These are phyloP conservation scores for Epicauta chinensis DNA, from an alignment of 1,140 invertebrate species.

Conservation along the genomic window DNA sequence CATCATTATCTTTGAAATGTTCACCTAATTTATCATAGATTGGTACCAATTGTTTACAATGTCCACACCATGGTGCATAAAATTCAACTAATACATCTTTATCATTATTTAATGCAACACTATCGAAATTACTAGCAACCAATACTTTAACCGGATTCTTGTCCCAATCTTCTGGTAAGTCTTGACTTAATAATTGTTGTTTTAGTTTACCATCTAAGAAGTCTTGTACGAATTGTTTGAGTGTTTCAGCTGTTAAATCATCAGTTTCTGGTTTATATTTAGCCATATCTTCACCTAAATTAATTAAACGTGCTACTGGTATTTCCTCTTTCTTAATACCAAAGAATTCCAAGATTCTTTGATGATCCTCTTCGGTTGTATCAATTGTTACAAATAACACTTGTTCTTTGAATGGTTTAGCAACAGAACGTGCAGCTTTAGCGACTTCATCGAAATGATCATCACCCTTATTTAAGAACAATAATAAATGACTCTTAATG, in stretches of 20 bases:
- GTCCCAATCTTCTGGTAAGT: constrained; percentile 96
- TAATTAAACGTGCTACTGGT: constrained; percentile 89
- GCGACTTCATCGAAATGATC: constrained; percentile 71
- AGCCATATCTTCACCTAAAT: constrained; percentile 94
- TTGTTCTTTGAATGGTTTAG: constrained; percentile 84
- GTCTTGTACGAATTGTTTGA: constrained; percentile 78
- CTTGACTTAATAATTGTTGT: constrained; percentile 89
- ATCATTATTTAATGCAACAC: constrained; percentile 78
- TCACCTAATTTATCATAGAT: constrained; percentile 83
- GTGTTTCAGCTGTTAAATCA: constrained; percentile 69
- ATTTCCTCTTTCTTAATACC: constrained; percentile 91
- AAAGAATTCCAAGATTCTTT: constrained; percentile 98
- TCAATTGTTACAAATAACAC: constrained; percentile 95
- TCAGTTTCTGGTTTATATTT: constrained; percentile 89
- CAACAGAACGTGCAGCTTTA: constrained; percentile 69
- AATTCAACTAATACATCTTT: constrained; percentile 98
- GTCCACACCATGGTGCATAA: constrained; percentile 96
- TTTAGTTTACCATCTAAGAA: constrained; percentile 92
- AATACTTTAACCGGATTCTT: constrained; percentile 90
- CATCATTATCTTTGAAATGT: constrained; percentile 78
- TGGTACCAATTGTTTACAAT: constrained; percentile 94
- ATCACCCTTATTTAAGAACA: constrained; percentile 89
- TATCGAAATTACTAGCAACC: constrained; percentile 93
- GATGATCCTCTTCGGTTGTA: constrained; percentile 91
- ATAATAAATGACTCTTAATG: constrained; percentile 90